These are phyloP conservation scores for Myiotriccus ornatus DNA, from an alignment of 2,797 vertebrate species.

Conservation along the genomic window DNA sequence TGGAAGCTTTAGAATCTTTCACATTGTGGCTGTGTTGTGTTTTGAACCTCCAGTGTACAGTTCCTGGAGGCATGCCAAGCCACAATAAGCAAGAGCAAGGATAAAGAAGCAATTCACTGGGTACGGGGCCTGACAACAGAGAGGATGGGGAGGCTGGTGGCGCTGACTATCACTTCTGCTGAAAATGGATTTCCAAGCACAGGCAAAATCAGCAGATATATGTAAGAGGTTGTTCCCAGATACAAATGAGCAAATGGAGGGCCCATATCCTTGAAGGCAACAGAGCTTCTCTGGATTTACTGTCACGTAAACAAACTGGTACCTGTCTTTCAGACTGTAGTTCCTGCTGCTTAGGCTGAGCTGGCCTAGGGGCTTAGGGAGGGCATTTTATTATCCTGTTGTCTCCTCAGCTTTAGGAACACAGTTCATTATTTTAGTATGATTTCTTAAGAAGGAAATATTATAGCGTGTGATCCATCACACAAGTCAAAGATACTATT, in stretches of 20 bases:
- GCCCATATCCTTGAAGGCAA: not conserved
- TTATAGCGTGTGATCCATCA: constrained; percentile 16
- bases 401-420: not conserved
- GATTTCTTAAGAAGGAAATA: constrained; percentile 42
- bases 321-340: not conserved
- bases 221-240: not conserved
- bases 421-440: constrained; percentile 4
- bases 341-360: not conserved
- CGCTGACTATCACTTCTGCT: not conserved
- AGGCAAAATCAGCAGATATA: not conserved
- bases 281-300: not conserved
- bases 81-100: not conserved
- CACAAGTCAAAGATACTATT: constrained; percentile 43
- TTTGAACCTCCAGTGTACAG: not conserved
- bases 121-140: not conserved
- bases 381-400: constrained; percentile 2
- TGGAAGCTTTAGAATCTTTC: not conserved
- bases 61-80: not conserved
- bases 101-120: not conserved
- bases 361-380: not conserved
- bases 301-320: not conserved
- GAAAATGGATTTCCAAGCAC: not conserved
- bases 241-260: not conserved
- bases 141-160: not conserved
- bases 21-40: rapidly evolving